phyloP scores from a whole-genome alignment of 1,140 invertebrate species.

The Scaptomyza hsui region DNA sequence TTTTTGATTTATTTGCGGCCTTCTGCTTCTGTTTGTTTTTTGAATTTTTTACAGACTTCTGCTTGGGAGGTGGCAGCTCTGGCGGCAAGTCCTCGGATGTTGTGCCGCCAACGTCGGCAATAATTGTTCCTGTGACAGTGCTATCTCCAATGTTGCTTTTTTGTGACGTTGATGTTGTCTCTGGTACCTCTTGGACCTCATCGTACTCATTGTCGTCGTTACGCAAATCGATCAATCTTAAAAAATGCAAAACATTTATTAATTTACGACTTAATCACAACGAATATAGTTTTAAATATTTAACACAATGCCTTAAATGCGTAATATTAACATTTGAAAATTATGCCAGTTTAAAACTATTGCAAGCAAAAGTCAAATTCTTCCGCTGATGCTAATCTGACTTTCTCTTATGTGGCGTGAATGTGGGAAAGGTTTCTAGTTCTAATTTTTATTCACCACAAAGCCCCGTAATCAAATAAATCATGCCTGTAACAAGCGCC shows the following conservation, averaged over 20 bases:
- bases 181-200: constrained; percentile 79
- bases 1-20: constrained; percentile 76
- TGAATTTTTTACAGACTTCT: constrained; percentile 76
- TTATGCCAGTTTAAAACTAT: background rate
- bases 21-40: constrained; percentile 77
- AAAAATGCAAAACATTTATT: background rate
- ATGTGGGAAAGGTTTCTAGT: constrained; percentile 8
- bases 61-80: constrained; percentile 77
- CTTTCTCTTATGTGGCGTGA: background rate
- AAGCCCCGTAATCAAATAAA: constrained; percentile 45
- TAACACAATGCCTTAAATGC: background rate
- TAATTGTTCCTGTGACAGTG: constrained; percentile 27
- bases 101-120: constrained; percentile 16
- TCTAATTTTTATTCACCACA: constrained; percentile 12
- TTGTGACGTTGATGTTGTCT: constrained; percentile 63
- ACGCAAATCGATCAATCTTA: constrained; percentile 79
- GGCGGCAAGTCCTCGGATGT: constrained; percentile 59
- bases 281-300: background rate
- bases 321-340: constrained; percentile 7
- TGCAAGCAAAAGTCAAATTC: background rate
- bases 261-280: background rate
- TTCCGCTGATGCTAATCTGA: constrained; percentile 2
- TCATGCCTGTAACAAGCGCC: constrained; percentile 54
- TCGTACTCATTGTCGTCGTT: constrained; percentile 83
- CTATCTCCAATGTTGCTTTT: constrained; percentile 38